Evolutionary conservation across 53 echinoderm and acorn worm genomes (phyloP), one percentile per base, ranked within the genome.

Genomic region (Apostichopus leukothele): DNA sequence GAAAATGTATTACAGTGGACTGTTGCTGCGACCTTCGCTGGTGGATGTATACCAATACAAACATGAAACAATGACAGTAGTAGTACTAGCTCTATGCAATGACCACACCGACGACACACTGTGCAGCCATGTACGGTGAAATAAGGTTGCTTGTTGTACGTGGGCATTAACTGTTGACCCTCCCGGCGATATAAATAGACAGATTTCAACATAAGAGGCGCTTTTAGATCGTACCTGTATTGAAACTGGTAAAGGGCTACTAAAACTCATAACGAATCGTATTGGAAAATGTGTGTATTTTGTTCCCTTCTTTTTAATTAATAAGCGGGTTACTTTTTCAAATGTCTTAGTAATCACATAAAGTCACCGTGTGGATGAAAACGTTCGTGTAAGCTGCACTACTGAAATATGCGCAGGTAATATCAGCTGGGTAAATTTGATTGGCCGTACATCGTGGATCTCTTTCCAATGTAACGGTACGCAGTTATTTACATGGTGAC

Each of bases 21-120:
- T 81, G 53, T 81, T 81, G 18, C 55, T 23, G 51, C 81, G 81
- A 81, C 55, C 81, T 55, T 53, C 53, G 79, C 81, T 71, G 5
- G n/a, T 81, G 22, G 54, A 25, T 52, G 19, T 51, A 54, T 54
- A 53, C 53, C 53, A 53, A 21, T 52, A 53, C 79, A n/a, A 79
- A 53, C 53, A 79, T 51, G n/a, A 78, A 13, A 54, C 53, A 51
- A 79, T 18, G 25, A 23, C 81, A 81, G 19, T 25, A 79, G 81
- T n/a, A 54, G 10, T 55, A 23, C 23, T 54, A 16, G 18, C 11
- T 13, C 5, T 52, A 50, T 19, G 79, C 81, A 81, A 55, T 81
- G 81, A 81, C 81, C 81, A 81, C 81, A 23, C n/a, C 54, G n/a
- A 18, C 71, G 18, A 18, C 71, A 71, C 71, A 71, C 71, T 16